A percentile compares a stretch with the other conserved stretches of the same genome.
phyloP scores from a whole-genome alignment of 2,113 vertebrate species.

The Penelope pileata region DNA sequence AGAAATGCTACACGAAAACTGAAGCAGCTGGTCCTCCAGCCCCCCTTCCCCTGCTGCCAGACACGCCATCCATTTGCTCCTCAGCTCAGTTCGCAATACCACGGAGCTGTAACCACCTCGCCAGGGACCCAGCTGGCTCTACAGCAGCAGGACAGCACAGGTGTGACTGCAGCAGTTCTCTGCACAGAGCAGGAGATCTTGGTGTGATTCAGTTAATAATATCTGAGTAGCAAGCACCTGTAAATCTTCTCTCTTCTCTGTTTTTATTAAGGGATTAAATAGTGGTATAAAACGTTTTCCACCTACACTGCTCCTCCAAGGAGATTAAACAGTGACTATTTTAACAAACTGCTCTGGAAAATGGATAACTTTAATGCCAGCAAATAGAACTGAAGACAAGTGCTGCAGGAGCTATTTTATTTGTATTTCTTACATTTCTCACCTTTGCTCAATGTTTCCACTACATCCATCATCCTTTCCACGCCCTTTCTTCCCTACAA shows the following conservation, averaged over 20 bases:
- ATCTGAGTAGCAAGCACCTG: background rate
- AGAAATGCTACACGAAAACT: background rate
- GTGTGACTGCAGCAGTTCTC: background rate
- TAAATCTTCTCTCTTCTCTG: background rate
- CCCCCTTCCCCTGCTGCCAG: background rate
- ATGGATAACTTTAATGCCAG: background rate
- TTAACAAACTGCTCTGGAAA: background rate
- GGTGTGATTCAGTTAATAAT: background rate
- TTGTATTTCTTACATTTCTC: background rate
- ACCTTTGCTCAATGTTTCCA: background rate
- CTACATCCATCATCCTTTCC: background rate
- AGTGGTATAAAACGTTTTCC: background rate
- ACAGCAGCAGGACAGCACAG: background rate
- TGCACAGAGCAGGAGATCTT: background rate
- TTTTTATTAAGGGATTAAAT: background rate
- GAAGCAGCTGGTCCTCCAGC: accelerated
- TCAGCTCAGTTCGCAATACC: background rate
- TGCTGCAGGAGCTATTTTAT: background rate
- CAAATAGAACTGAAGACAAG: background rate
- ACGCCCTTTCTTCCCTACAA: background rate
- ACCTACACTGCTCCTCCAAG: background rate
- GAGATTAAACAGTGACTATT: background rate
- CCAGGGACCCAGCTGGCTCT: background rate
- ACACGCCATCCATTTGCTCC: background rate
- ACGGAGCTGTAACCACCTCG: background rate